Evolutionary conservation across 2,888 invertebrate genomes (phyloP), one percentile per base, ranked within the genome.

Genomic region (Tetranychus truncatus): DNA sequence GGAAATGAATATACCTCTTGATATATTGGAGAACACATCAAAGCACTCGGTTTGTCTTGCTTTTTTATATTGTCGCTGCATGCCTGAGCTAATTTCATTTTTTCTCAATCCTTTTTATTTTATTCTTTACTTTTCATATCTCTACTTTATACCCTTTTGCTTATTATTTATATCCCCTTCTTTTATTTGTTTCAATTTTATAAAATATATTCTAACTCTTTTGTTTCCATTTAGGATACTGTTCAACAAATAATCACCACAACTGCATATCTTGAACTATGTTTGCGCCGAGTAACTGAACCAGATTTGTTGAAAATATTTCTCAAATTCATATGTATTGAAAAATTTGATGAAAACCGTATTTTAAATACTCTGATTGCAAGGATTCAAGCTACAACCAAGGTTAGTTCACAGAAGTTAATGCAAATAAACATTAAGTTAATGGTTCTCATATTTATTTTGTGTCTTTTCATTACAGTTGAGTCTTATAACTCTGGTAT

Each of bases 231-330:
- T 74, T 20, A 93, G 92, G 91, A 88, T 83, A 89, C 91, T 77
- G 86, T 89, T 79, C 89, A 90, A 79, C 95, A 96, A 83, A 89
- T 95, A 82, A 88, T 93, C 76, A 91, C 95, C 73, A 92, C 95
- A 11, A 94, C 91, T 81, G 91, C 92, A 8, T 96, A 96, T 84
- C 87, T 95, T 78, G 95, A 96, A 84, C 85, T 97, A 79, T 89
- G 93, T 80, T 83, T 97, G 78, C 87, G 95, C 73, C 91, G 91
- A 74, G 89, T 92, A 18, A 90, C 91, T 0, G 89, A 91, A 79
- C 89, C 91, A 0, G 90, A 91, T 0, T 85, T 97, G 74, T 84
- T 95, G 79, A 86, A 89, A 79, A 88, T 91, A 0, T 88, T 95
- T 80, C 86, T 96, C 45, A 88, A 88, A 82, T 95, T 96, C 85